Evolutionary conservation across 2,888 invertebrate species (phyloP), one percentile per base, ranked within the genome.

Genomic region (Tenodera sinensis): DNA sequence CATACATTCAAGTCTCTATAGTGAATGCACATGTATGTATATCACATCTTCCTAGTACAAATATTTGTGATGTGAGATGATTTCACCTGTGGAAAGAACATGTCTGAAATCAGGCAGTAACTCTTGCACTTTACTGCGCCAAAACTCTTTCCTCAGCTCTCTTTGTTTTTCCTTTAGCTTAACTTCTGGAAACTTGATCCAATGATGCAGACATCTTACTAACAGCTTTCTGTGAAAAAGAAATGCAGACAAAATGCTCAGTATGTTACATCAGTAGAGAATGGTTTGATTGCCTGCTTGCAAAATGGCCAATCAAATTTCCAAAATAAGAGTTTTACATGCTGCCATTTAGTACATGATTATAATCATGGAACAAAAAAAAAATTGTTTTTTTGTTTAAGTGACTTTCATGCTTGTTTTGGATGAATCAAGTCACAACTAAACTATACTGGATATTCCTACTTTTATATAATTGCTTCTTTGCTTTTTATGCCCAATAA

Each of bases 101-200:
- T 96, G 96, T 87, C 93, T 93, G 92, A 96, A 96, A 92, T 96
- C 96, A 0, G 96, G 96, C 88, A 96, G 93, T 84, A 96, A 94
- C 93, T 96, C 95, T 93, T 96, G 95, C 20, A 96, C 96, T 93
- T 96, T 96, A 92, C 95, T 94, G 86, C 96, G 94, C 96, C 96
- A 96, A 92, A 95, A 95, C 91, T 95, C 94, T 92, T 96, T 96
- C 85, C 96, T 94, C 89, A 94, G 94, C 91, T 96, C 96, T 91
- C 96, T 96, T 91, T 96, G 95, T 91, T 95, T 95, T 92, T 96
- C 95, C 90, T 96, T 92, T 90, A 95, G 94, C 89, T 96, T 94
- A 83, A 96, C 93, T 83, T 95, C 95, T 4, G 96, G 96, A 89
- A 96, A 92, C 1, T 95, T 95, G 90, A 95, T 94, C 96, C 96